Percentiles rank a stretch among this genome's conserved stretches.
phyloP scores from a whole-genome alignment of 2,113 vertebrate genomes.

The Struthio camelus region DNA sequence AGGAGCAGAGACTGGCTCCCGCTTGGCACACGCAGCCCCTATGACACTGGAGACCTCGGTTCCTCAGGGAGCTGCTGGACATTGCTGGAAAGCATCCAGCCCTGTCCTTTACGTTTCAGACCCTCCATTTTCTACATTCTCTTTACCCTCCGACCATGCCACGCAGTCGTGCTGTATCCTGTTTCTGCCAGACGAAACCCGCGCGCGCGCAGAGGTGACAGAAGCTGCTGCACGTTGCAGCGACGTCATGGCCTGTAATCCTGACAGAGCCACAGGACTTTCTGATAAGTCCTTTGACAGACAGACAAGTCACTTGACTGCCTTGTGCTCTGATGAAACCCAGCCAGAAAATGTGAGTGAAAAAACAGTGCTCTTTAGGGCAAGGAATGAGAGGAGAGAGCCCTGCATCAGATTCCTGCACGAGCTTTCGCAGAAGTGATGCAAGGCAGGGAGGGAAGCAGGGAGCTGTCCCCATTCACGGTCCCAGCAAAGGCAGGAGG shows the following conservation, averaged over 20 bases:
- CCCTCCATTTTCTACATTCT: no score
- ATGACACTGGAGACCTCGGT: background rate
- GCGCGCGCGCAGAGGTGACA: background rate
- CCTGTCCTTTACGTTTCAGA: no score
- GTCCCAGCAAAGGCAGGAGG: background rate
- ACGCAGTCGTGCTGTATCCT: background rate
- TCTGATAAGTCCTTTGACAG: background rate
- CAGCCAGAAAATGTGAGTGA: background rate
- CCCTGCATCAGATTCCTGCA: background rate
- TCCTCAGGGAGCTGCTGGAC: no score
- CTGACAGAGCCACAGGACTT: background rate
- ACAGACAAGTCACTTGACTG: slow-evolving; percentile 31
- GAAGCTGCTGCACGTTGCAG: background rate
- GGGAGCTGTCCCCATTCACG: background rate
- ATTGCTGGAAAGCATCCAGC: background rate
- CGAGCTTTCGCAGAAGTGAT: background rate
- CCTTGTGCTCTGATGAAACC: background rate
- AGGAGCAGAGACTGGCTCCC: background rate
- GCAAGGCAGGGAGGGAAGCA: background rate
- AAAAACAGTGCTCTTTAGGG: background rate
- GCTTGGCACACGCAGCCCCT: no score
- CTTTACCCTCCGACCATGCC: background rate
- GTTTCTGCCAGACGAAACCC: background rate
- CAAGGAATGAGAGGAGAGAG: background rate
- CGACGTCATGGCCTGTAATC: background rate